phyloP scores from a whole-genome alignment of 2,113 vertebrate genomes.

The Oryzias curvinotus region DNA sequence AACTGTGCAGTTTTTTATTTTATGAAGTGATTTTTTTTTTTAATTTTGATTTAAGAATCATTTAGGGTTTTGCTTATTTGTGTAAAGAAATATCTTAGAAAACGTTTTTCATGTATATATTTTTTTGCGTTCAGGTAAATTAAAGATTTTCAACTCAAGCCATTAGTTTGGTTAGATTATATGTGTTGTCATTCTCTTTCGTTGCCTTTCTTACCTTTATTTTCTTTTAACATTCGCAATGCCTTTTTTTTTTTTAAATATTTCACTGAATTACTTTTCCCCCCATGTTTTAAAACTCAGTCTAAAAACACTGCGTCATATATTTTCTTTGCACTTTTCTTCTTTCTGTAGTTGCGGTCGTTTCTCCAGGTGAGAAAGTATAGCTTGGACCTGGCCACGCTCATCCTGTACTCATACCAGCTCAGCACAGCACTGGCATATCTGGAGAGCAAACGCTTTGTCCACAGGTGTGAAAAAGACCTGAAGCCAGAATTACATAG shows the following conservation, averaged over 20 bases:
- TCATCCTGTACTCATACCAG: slow-evolving; percentile 95
- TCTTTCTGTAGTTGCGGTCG: slow-evolving; percentile 83
- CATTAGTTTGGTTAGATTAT: too few relatives aligned
- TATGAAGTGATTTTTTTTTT: too few relatives aligned
- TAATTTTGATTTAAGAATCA: too few relatives aligned
- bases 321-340: not conserved
- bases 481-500: not conserved
- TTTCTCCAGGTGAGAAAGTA: slow-evolving; percentile 97
- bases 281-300: not conserved
- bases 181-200: not conserved
- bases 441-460: slow-evolving; percentile 97
- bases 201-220: not conserved
- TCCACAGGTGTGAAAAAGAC: slow-evolving; percentile 86
- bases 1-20: too few relatives aligned
- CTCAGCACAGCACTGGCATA: slow-evolving; percentile 96
- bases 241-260: not conserved
- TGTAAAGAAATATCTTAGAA: too few relatives aligned
- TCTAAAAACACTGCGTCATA: not conserved
- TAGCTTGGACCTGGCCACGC: slow-evolving; percentile 89
- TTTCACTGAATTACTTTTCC: not conserved
- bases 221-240: not conserved
- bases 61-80: too few relatives aligned
- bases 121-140: too few relatives aligned
- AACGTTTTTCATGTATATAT: too few relatives aligned
- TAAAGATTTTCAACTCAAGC: too few relatives aligned